Evolutionary conservation across 1,140 invertebrate species (phyloP), one percentile per base, ranked within the genome.

Genomic region (Cydia pomonella): DNA sequence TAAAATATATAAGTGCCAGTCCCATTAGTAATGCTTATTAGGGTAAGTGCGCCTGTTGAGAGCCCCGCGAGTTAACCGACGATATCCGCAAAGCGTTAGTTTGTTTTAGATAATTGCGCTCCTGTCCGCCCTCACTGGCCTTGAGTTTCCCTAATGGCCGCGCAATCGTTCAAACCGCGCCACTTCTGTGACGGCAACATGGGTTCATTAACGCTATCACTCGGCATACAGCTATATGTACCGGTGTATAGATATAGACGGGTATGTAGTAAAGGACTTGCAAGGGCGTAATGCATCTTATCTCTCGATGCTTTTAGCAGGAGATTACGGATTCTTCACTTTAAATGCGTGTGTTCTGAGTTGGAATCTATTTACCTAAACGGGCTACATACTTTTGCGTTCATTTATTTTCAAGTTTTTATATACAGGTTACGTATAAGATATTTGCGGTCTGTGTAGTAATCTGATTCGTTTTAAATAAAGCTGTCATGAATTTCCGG

Each of bases 151-250:
- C 84, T 83, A 87, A 84, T 87, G 80, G 84, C 74, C 77, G 73
- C 82, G 75, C 78, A 82, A 83, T 83, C 82, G 80, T 81, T 86
- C 85, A 84, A 82, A 81, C 75, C 81, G 84, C 84, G 84, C 87
- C 83, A 89, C 77, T 84, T 80, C 76, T 89, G 87, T 85, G 87
- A 90, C 90, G 82, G 84, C 80, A 76, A 88, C 89, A 90, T 84
- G 83, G 85, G 84, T 91, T 91, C 89, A 91, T 92, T 91, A 91
- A 84, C 81, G 86, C 85, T 91, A 92, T 91, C 89, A 85, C 80
- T 80, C 47, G 18, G 53, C 21, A 23, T n/a, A n/a, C 53, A 23
- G 53, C 18, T 59, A 59, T 21, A 59, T 23, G 53, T 59, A 59
- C 6, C 2, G 5, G 5, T 23, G 53, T 59, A 59, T 23, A 23